phyloP scores from a whole-genome alignment of 64 coral and sea anemone genomes.

The Acropora yongei region DNA sequence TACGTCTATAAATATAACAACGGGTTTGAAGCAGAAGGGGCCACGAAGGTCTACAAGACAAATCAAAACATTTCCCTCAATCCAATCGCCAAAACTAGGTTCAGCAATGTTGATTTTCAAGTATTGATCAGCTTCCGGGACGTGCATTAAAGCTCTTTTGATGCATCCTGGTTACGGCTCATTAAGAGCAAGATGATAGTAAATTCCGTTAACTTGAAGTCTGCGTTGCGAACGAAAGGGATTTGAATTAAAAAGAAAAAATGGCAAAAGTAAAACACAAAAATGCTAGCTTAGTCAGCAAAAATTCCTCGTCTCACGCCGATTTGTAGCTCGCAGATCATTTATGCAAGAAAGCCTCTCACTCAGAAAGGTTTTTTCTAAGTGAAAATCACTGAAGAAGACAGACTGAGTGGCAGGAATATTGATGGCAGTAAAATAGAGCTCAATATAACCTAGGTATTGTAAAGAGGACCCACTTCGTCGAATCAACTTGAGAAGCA shows the following conservation, averaged over 20 bases:
- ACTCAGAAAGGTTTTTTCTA: neutral
- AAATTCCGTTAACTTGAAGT: neutral
- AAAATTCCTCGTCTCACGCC: neutral
- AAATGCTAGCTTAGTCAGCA: too few relatives aligned
- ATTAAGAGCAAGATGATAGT: neutral
- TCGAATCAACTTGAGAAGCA: neutral
- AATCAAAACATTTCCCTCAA: neutral
- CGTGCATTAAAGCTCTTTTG: neutral
- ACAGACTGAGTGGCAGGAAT: neutral
- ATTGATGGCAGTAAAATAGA: conserved; percentile 9
- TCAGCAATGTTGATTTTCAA: neutral
- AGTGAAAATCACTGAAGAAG: neutral
- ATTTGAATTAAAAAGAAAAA: neutral
- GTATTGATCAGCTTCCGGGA: neutral
- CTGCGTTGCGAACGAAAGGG: neutral
- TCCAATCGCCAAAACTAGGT: neutral
- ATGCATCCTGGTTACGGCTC: neutral
- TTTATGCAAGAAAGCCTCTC: neutral
- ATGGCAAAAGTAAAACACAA: neutral
- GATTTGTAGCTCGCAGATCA: too few relatives aligned
- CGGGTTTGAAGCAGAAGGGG: neutral
- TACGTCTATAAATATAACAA: too few relatives aligned
- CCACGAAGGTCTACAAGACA: neutral
- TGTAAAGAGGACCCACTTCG: neutral
- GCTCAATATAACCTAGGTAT: neutral